Percentiles rank a stretch among this genome's conserved stretches.
Evolutionary conservation across 1,140 invertebrate species (phyloP).

Genomic region (Micrasema longulum): DNA sequence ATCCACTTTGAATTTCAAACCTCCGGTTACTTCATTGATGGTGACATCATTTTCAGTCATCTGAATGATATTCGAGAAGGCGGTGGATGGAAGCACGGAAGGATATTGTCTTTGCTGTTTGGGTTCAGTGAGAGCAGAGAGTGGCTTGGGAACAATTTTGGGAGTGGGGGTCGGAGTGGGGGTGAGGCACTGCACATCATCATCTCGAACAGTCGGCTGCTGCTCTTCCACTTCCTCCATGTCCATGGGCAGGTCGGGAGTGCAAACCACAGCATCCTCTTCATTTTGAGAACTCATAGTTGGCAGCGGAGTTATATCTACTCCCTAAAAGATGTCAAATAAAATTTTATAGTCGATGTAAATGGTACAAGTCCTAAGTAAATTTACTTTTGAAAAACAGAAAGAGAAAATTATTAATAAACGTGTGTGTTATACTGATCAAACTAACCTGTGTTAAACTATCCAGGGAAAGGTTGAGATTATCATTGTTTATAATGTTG

Average conservation of each 20-base stretch:
- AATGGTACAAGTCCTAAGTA: no score
- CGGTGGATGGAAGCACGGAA: background rate
- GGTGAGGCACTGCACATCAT: conserved; percentile 66
- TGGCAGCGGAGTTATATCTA: conserved; percentile 60
- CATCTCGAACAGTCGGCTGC: conserved; percentile 54
- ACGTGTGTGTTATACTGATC: no score
- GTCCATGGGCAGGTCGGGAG: conserved; percentile 64
- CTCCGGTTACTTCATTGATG: conserved; percentile 63
- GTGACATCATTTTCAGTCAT: conserved; percentile 68
- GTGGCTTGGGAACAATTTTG: conserved; percentile 52
- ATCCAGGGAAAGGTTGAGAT: conserved; percentile 65
- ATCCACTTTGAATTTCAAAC: conserved; percentile 66
- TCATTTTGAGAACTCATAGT: conserved; percentile 47
- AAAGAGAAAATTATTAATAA: no score
- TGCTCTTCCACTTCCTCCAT: background rate
- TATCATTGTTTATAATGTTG: conserved; percentile 57
- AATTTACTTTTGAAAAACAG: no score
- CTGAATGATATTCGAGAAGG: conserved; percentile 61
- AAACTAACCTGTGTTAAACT: conserved; percentile 62
- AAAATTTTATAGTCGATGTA: background rate
- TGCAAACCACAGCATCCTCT: conserved; percentile 65
- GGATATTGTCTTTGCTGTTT: conserved; percentile 47
- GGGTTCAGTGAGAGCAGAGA: conserved; percentile 43
- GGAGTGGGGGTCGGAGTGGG: conserved; percentile 51
- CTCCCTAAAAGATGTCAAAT: conserved; percentile 57